Percentiles rank a stretch among this genome's conserved stretches.
Conservation (phyloP, 2,797 vertebrate species). For the Carduelis carduelis region DNA sequence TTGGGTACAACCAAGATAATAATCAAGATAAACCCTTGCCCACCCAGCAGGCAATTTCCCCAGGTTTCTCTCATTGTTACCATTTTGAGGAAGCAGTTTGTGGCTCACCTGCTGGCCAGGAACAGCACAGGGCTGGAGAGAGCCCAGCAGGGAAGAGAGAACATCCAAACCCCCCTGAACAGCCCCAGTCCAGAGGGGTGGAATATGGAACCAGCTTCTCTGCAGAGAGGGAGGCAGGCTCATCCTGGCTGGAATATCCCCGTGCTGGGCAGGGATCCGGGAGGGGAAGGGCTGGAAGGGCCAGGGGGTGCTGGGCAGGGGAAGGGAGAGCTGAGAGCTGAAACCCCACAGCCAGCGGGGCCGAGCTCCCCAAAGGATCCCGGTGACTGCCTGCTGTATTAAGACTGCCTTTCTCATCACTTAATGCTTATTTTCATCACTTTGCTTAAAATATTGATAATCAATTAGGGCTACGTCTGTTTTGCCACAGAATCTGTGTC, state of each 20-base stretch:
- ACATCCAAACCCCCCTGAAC: rapidly evolving
- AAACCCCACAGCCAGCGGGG: conserved; percentile 42
- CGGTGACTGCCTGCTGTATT: conserved; percentile 80
- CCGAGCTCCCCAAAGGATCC: conserved; percentile 70
- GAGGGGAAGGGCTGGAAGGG: conserved; percentile 44
- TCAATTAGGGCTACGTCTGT: conserved; percentile 99
- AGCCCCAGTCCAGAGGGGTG: conserved; percentile 35
- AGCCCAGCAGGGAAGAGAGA: neutral
- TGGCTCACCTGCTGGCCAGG: neutral
- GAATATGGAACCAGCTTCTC: conserved; percentile 59
- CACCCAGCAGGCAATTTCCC: neutral
- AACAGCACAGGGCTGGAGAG: neutral
- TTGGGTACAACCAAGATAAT: neutral
- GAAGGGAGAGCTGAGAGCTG: conserved; percentile 59
- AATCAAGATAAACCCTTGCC: neutral
- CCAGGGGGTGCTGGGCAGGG: conserved; percentile 45
- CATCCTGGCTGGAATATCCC: conserved; percentile 29
- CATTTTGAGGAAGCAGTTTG: neutral
- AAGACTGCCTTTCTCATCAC: conserved; percentile 89
- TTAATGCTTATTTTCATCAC: conserved; percentile 99
- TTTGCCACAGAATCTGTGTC: conserved; percentile 98
- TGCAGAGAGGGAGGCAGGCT: neutral
- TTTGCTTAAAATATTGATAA: conserved; percentile 99
- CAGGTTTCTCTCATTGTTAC: rapidly evolving
- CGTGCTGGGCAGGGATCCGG: conserved; percentile 33